These are phyloP conservation scores for Synanthedon formicaeformis DNA, from an alignment of 2,888 invertebrate species.

Conservation along the genomic window DNA sequence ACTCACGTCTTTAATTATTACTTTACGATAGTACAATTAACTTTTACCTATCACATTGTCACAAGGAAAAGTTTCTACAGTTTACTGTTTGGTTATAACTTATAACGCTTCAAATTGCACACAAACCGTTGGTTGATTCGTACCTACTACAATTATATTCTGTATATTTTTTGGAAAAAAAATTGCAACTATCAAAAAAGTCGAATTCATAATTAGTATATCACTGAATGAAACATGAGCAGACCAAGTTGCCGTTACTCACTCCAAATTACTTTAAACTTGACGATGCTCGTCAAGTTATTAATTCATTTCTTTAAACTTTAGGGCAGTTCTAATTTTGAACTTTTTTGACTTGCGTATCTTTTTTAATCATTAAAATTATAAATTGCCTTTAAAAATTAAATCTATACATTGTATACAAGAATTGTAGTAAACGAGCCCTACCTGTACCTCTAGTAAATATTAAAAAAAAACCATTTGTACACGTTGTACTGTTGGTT, in stretches of 20 bases:
- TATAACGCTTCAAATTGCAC: neutral
- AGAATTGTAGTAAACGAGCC: no score
- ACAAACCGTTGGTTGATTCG: neutral
- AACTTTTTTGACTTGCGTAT: no score
- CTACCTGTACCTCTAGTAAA: no score
- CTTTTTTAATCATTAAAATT: no score
- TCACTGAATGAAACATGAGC: slow-evolving; percentile 17
- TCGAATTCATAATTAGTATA: slow-evolving; percentile 10
- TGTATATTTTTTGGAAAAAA: neutral
- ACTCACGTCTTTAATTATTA: no score
- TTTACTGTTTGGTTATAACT: neutral
- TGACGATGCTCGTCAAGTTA: neutral
- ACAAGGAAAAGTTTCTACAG: neutral
- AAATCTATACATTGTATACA: no score
- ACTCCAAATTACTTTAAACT: neutral
- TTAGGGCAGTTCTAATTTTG: no score
- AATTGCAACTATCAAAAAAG: neutral
- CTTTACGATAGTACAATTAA: no score
- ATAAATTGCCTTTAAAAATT: no score
- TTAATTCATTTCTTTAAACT: neutral
- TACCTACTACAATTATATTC: neutral
- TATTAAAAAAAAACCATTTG: no score
- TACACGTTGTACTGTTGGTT: no score
- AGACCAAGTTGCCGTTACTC: neutral
- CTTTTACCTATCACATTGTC: no score